phyloP scores from a whole-genome alignment of 2,888 invertebrate species.

The Venusia cambrica region DNA sequence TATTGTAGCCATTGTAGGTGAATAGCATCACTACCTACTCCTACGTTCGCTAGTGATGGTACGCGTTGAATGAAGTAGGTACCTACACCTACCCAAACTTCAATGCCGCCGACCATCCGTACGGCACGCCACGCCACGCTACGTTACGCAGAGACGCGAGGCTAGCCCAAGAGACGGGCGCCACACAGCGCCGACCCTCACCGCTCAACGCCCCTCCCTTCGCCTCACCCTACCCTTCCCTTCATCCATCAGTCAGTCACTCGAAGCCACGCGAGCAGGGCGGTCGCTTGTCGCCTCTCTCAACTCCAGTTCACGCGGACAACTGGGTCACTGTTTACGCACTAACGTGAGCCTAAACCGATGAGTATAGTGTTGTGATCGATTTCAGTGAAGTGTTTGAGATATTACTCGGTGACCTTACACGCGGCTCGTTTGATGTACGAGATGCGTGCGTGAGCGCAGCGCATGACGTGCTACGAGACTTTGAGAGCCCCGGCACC shows the following conservation, averaged over 20 bases:
- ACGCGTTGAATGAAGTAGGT: background rate
- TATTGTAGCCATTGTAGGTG: too few species aligned
- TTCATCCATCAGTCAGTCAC: constrained; percentile 75
- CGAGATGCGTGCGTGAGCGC: constrained; percentile 81
- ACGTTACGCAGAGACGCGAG: constrained; percentile 29
- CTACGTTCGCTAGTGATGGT: too few species aligned
- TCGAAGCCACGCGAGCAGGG: constrained; percentile 55
- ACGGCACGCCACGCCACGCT: constrained; percentile 32
- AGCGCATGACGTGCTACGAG: constrained; percentile 82
- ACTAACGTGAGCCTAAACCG: constrained; percentile 47
- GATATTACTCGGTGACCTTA: constrained; percentile 52
- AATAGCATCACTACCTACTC: too few species aligned
- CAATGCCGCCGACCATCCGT: constrained; percentile 29
- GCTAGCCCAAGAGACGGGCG: constrained; percentile 29
- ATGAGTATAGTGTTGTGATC: constrained; percentile 58
- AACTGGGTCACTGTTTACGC: constrained; percentile 71
- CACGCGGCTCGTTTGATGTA: constrained; percentile 75
- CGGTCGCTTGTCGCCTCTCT: constrained; percentile 48
- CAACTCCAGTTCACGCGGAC: constrained; percentile 65
- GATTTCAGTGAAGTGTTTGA: constrained; percentile 58
- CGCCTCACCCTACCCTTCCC: constrained; percentile 45
- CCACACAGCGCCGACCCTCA: constrained; percentile 44
- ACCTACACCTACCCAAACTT: constrained; percentile 30
- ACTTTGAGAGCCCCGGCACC: constrained; percentile 79
- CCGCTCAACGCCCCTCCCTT: constrained; percentile 46